phyloP scores from a whole-genome alignment of 2,888 invertebrate genomes.

The Perdita meconis region DNA sequence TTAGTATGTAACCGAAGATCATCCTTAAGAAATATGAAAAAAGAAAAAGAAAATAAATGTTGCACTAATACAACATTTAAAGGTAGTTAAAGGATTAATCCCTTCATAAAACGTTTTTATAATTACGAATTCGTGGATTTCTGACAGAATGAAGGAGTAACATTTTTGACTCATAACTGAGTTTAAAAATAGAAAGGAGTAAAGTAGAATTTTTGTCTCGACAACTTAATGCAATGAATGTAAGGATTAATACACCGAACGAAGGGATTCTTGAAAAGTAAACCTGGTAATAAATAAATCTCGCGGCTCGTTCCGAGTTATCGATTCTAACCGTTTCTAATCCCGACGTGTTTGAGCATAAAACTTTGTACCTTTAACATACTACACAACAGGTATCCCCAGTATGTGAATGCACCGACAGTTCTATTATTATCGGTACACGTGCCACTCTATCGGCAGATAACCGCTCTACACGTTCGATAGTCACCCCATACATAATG shows the following conservation, averaged over 20 bases:
- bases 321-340: conserved; percentile 56
- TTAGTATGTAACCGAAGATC: too few species aligned
- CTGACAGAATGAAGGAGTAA: too few species aligned
- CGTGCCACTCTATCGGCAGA: conserved; percentile 73
- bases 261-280: conserved; percentile 16
- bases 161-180: too few species aligned
- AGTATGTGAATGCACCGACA: conserved; percentile 75
- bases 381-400: conserved; percentile 67
- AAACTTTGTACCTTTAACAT: conserved; percentile 60
- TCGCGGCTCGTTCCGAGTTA: conserved; percentile 44
- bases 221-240: too few species aligned
- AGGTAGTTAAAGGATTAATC: too few species aligned
- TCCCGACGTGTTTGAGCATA: conserved; percentile 55
- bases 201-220: too few species aligned
- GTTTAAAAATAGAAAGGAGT: too few species aligned
- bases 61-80: too few species aligned
- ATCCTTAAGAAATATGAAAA: too few species aligned
- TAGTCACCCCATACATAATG: conserved; percentile 42
- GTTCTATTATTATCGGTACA: conserved; percentile 76
- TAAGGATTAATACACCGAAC: conserved; percentile 7
- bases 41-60: too few species aligned
- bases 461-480: conserved; percentile 65
- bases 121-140: too few species aligned
- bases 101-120: too few species aligned
- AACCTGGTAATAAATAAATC: conserved; percentile 13